These are phyloP conservation scores for Armadillidium nasatum DNA, from an alignment of 1,140 invertebrate genomes.

Conservation along the genomic window DNA sequence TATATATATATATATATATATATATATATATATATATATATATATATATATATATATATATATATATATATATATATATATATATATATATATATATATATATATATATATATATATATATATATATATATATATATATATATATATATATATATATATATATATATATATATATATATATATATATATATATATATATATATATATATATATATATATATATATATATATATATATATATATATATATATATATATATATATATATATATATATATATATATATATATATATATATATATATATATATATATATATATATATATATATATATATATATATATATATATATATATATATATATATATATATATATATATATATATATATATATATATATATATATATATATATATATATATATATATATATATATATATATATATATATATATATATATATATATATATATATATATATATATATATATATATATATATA, in stretches of 20 bases:
- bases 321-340: slow-evolving; percentile 15
- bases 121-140: not conserved
- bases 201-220: not conserved
- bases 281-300: slow-evolving; percentile 10
- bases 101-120: slow-evolving; percentile 15
- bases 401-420: not conserved
- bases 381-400: slow-evolving; percentile 5
- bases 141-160: not conserved
- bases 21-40: too few relatives aligned
- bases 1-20: too few relatives aligned
- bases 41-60: not conserved
- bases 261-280: slow-evolving; percentile 15
- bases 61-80: slow-evolving; percentile 10
- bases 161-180: not conserved
- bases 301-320: not conserved
- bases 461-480: not conserved
- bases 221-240: not conserved
- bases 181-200: not conserved
- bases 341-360: slow-evolving; percentile 15
- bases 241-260: not conserved
- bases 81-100: slow-evolving; percentile 15
- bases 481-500: too few relatives aligned
- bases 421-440: slow-evolving; percentile 13
- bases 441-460: not conserved
- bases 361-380: slow-evolving; percentile 7